Evolutionary conservation across 2,113 vertebrate genomes (phyloP).

Genomic region (Sardina pilchardus): DNA sequence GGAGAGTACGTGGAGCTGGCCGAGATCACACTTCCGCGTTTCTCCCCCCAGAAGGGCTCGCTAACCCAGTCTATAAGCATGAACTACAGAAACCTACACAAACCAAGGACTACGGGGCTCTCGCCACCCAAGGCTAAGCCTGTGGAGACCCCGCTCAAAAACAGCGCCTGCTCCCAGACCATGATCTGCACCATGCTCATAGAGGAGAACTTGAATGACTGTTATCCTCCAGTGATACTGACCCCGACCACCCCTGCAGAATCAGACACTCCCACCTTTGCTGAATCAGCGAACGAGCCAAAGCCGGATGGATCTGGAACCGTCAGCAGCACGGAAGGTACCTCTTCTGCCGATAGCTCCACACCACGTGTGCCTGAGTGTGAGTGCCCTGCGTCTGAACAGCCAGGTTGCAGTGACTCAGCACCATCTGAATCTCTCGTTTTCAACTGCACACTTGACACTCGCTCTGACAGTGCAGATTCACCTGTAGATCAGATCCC

Average conservation of each 20-base stretch:
- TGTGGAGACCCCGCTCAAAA: slow-evolving; percentile 33
- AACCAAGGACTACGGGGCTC: slow-evolving; percentile 51
- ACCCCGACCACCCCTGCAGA: slow-evolving; percentile 18
- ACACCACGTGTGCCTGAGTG: slow-evolving; percentile 38
- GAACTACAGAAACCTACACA: slow-evolving; percentile 65
- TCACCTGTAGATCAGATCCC: not conserved
- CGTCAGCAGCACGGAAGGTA: slow-evolving; percentile 43
- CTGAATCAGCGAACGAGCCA: not conserved
- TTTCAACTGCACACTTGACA: not conserved
- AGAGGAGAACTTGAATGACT: slow-evolving; percentile 53
- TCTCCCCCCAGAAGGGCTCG: slow-evolving; percentile 75
- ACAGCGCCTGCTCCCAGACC: slow-evolving; percentile 52
- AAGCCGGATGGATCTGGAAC: not conserved
- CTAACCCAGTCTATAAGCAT: slow-evolving; percentile 69
- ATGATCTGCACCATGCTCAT: slow-evolving; percentile 49
- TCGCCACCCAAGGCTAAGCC: slow-evolving; percentile 40
- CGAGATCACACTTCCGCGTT: slow-evolving; percentile 68
- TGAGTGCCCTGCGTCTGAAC: slow-evolving; percentile 32
- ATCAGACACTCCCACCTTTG: not conserved
- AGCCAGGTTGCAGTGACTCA: slow-evolving; percentile 22
- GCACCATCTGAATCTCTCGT: slow-evolving; percentile 17
- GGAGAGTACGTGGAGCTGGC: slow-evolving; percentile 81
- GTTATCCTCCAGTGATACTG: slow-evolving; percentile 31
- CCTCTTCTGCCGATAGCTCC: not conserved
- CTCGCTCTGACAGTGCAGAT: not conserved